Base-by-base conservation (phyloP, 2,888 invertebrate genomes). In the Alentia gelatinosa region DNA sequence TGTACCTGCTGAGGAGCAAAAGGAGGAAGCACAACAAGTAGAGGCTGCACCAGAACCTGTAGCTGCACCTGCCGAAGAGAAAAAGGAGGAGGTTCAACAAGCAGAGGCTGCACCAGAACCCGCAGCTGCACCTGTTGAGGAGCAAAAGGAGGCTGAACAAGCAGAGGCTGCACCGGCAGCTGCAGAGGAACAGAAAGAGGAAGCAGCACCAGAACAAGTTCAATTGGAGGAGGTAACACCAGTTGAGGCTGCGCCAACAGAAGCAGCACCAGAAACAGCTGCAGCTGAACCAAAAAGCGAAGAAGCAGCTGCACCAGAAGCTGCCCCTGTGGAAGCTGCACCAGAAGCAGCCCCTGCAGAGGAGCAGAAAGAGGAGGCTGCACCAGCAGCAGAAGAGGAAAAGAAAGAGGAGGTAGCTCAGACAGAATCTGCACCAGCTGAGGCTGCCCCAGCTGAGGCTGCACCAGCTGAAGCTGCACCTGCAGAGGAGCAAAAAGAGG, bases 171-270 rank as follows among this genome's bases (percentile, higher is more conserved):
- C 42, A 47, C 30, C 42, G 9, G 47, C 86, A 86, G 26, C 86
- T 47, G 47, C 86, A 42, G 86, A 86, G 30, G 86, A 86, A 30
- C 42, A 86, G 86, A 86, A 42, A 47, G 86, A 86, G 47, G 86
- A 86, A 35, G 86, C 33, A 47, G 47, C 33, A 26, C 47, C 42
- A 86, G 86, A 39, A 39, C 39, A 74, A 33, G 74, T 74, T 30
- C 23, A 35, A 42, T 26, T 26, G 26, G 83, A 39, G 15, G 83
- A 83, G 83, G 83, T 30, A n/a, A 19, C 83, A 83, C 83, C 47
- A 7, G 83, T 30, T 1, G 47, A 42, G 23, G 86, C 42, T 47
- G 47, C 35, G 9, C 19, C 79, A 39, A 15, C 23, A 1, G 79
- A 86, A 30, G 86, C 47, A 47, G 86, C 35, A 26, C 47, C 86